Base-by-base conservation (phyloP, 2,113 vertebrate species). In the Elachura formosa region DNA sequence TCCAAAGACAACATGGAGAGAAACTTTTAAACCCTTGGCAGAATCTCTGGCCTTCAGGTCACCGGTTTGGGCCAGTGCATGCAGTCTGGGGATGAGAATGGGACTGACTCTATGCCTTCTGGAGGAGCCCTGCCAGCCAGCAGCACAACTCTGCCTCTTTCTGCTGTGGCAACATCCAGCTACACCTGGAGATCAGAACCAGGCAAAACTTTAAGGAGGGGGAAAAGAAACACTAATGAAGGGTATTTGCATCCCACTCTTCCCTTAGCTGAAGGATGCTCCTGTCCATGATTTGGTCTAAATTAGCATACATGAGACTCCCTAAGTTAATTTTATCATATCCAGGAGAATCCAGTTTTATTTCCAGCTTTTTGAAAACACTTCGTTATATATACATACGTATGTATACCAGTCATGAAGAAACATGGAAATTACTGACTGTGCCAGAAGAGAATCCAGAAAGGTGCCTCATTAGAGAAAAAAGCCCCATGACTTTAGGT, bases 261-360 rank as follows among this genome's bases (percentile, higher is more conserved):
- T 83, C 33, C 63, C 20, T 23, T 63, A 49, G 54, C 49, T 33
- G 23, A 45, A 71, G 81, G 40, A 67, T 34, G 26, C 21, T 80
- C 40, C 49, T 25, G 25, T 0, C 0, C 21, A 45, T 26, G 9
- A 10, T 33, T 15, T 2, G 23, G 12, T 6, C 33, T 46, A 34
- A 20, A 20, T 67, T n/a, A 63, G 15, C 15, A 24, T 26, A 9
- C 38, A 67, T 5, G 14, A 49, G 59, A 59, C 20, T 59, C 45
- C 26, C 22, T 18, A 51, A 5, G 11, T 19, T 64, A 64, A 51
- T 18, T 64, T 4, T 86, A 36, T 46, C 1, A 0, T 51, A 22
- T 21, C 24, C 31, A 55, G 63, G 34, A 41, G 19, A 72, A 67
- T 51, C 25, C 33, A 59, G 28, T 14, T 79, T 66, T 82, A 45